phyloP scores from a whole-genome alignment of 1,140 invertebrate genomes.

The Euglossa dilemma region DNA sequence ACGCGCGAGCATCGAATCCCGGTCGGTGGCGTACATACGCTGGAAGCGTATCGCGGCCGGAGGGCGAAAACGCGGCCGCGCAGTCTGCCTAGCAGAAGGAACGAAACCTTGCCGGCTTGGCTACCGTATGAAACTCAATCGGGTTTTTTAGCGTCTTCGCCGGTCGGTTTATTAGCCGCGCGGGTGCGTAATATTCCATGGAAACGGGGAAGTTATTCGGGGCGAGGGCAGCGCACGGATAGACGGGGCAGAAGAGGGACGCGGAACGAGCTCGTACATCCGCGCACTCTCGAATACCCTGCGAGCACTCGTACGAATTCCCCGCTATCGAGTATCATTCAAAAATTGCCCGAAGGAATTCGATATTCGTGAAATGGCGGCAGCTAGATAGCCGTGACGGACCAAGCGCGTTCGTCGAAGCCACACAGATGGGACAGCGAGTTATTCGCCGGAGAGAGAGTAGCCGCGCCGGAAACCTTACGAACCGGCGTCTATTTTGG shows the following conservation, averaged over 20 bases:
- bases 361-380: conserved; percentile 53
- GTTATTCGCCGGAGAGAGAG: conserved; percentile 43
- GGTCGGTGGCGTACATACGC: background rate
- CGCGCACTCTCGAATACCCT: background rate
- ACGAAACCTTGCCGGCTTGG: background rate
- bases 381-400: background rate
- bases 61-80: background rate
- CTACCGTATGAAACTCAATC: conserved; percentile 50
- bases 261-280: background rate
- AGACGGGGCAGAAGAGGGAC: background rate
- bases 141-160: conserved; percentile 27
- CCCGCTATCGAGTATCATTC: conserved; percentile 61
- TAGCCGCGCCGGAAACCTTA: conserved; percentile 16
- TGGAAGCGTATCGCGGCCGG: background rate
- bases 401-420: conserved; percentile 38
- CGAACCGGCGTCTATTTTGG: conserved; percentile 33
- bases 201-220: conserved; percentile 42
- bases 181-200: conserved; percentile 47
- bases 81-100: background rate
- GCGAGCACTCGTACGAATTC: conserved; percentile 62
- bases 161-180: conserved; percentile 45
- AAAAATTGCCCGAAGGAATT: conserved; percentile 64
- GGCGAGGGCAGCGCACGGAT: background rate
- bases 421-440: conserved; percentile 15
- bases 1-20: conserved; percentile 6